Base-by-base conservation (phyloP, 2,113 vertebrate species). In the Poeciliopsis occidentalis region DNA sequence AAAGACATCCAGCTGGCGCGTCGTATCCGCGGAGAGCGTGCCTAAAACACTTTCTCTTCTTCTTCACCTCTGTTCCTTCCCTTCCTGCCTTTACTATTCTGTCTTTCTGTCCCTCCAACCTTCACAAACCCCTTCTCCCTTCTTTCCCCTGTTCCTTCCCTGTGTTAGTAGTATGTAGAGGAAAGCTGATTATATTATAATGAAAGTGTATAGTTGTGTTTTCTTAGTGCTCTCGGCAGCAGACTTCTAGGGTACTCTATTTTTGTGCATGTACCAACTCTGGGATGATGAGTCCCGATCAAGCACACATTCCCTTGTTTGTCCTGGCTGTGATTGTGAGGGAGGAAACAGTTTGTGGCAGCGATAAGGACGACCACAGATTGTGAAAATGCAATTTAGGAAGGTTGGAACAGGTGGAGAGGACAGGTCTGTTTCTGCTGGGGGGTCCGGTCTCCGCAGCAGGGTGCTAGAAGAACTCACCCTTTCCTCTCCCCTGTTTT, bases 1-100 rank as follows among this genome's bases (percentile, higher is more conserved):
- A 95, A 95, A 94, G 94, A 95, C 91, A 95, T 95, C 92, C 94
- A 95, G 92, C 92, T 95, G 92, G 94, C 94, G 60, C 93, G 94
- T 24, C 93, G 94, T 63, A 95, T 95, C 77, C 94, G 94, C 1
- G 94, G 94, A 31, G 75, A 95, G 68, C 93, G 94, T 17, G 94
- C 94, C 78, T 95, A 95, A 47, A 81, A 80, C 19, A 1, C 39
- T 39, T 4, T 47, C 69, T 34, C 10, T 64, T 73, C 68, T 62
- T 66, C 44, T 31, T 44, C 15, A 27, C 82, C 75, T 81, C 76
- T 73, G 34, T 75, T 70, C 83, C 57, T 78, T 60, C 27, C 39
- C 39, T 41, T 78, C 71, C 69, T 70, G 65, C 57, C 75, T 41
- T 79, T 67, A 81, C 82, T 69, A 8, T 37, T 85, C 78, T 69